Percentiles rank a stretch among this genome's conserved stretches.
Evolutionary conservation across 2,888 invertebrate species (phyloP).

Genomic region (Pilophorus perplexus): DNA sequence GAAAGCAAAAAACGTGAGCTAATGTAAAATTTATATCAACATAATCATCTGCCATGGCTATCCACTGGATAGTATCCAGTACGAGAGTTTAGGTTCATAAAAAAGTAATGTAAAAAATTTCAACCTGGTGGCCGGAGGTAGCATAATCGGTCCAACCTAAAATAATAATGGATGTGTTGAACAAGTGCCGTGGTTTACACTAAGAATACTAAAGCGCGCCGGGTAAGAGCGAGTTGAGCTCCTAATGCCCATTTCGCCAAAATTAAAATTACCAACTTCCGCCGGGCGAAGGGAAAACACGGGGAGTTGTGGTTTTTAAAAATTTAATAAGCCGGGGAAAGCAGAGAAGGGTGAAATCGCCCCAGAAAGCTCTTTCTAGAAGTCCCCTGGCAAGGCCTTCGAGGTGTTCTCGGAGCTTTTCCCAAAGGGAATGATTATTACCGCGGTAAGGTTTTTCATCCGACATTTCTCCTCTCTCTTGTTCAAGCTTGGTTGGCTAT

Average conservation of each 20-base stretch:
- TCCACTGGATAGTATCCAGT: too few relatives aligned
- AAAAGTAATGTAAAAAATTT: too few relatives aligned
- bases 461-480: slow-evolving; percentile 3
- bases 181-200: too few relatives aligned
- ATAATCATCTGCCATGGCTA: too few relatives aligned
- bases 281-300: not conserved
- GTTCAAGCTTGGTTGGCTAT: slow-evolving; percentile 23
- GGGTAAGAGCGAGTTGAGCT: not conserved
- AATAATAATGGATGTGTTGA: too few relatives aligned
- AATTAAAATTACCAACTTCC: slow-evolving; percentile 30
- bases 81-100: too few relatives aligned
- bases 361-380: slow-evolving; percentile 17
- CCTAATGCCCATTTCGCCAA: slow-evolving; percentile 4
- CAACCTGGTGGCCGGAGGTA: too few relatives aligned
- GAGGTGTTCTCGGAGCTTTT: slow-evolving; percentile 20
- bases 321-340: slow-evolving; percentile 26
- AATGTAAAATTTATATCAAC: too few relatives aligned
- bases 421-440: slow-evolving; percentile 33
- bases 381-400: slow-evolving; percentile 3
- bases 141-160: too few relatives aligned
- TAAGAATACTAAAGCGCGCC: not conserved
- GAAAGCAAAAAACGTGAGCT: too few relatives aligned
- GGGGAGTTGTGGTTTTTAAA: slow-evolving; percentile 16
- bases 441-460: slow-evolving; percentile 27
- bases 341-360: slow-evolving; percentile 30